Conservation (phyloP, 2,888 invertebrate species). For the Theretra japonica region DNA sequence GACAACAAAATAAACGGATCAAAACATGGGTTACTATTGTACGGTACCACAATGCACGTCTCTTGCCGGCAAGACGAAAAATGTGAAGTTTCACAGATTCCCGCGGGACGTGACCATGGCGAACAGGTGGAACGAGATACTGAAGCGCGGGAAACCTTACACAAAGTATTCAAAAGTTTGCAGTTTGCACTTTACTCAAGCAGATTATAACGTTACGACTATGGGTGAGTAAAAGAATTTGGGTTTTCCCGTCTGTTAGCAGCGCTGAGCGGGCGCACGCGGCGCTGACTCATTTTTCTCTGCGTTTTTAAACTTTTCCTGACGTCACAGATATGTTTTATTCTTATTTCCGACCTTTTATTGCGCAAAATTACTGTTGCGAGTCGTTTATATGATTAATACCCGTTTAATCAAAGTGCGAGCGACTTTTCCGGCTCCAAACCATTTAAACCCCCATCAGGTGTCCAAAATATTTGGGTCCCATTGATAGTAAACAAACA, state of each 20-base stretch:
- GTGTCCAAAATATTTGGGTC: neutral
- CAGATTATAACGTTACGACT: conserved; percentile 80
- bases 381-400: neutral
- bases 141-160: conserved; percentile 78
- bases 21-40: conserved; percentile 80
- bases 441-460: neutral
- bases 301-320: conserved; percentile 38
- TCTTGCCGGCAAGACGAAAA: conserved; percentile 83
- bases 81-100: conserved; percentile 81
- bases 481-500: neutral
- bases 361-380: neutral
- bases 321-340: conserved; percentile 27
- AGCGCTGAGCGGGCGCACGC: conserved; percentile 6
- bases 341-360: neutral
- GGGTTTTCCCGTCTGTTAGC: conserved; percentile 69
- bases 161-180: conserved; percentile 83
- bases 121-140: conserved; percentile 75
- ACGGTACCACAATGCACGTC: conserved; percentile 83
- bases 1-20: conserved; percentile 58
- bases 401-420: neutral
- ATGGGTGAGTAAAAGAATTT: conserved; percentile 83
- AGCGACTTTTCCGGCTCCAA: neutral
- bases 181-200: conserved; percentile 78
- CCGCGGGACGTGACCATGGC: conserved; percentile 74
- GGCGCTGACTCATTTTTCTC: conserved; percentile 56